These are phyloP conservation scores for Apodemus agrarius DNA, from an alignment of 2,797 vertebrate genomes.

Conservation along the genomic window DNA sequence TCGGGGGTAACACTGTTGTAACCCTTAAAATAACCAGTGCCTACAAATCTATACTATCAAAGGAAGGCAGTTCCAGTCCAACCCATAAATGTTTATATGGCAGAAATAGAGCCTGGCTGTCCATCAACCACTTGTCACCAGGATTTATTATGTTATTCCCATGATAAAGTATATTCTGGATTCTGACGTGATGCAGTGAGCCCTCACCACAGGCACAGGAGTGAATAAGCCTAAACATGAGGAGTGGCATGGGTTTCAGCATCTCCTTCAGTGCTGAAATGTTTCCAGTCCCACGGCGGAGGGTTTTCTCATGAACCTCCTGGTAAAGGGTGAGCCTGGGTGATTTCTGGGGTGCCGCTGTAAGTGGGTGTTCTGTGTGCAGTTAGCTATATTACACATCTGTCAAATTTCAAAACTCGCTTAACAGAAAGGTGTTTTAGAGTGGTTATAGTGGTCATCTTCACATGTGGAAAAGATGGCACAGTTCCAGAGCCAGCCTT, in stretches of 20 bases:
- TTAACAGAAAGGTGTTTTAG: not conserved
- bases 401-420: not conserved
- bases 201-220: not conserved
- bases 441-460: not conserved
- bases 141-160: not conserved
- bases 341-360: not conserved
- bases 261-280: not conserved
- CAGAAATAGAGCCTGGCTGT: not conserved
- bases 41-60: not conserved
- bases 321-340: not conserved
- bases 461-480: not conserved
- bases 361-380: not conserved
- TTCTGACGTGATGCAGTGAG: not conserved
- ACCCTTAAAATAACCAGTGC: constrained; percentile 6
- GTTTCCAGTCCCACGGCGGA: not conserved
- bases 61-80: not conserved
- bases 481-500: not conserved
- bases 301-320: not conserved
- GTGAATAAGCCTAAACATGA: not conserved
- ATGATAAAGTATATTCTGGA: not conserved
- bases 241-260: not conserved
- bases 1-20: not conserved
- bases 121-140: not conserved
- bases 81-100: not conserved
- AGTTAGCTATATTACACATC: not conserved